Evolutionary conservation across 1,140 invertebrate species (phyloP).

Genomic region (Matsumurasca onukii): DNA sequence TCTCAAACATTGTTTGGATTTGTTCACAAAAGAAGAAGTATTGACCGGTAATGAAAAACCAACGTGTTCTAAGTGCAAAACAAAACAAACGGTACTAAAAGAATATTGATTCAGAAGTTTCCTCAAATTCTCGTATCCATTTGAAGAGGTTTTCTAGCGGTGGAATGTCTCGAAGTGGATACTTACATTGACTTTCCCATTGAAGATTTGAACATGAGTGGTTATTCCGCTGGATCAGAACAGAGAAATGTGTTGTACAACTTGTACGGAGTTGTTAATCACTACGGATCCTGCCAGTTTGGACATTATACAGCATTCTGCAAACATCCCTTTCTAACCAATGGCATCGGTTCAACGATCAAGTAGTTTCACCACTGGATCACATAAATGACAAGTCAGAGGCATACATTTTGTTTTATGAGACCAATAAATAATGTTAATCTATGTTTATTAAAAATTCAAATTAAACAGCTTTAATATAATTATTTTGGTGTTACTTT

Average conservation of each 20-base stretch:
- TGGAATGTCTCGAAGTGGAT: constrained; percentile 81
- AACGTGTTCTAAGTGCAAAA: constrained; percentile 89
- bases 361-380: constrained; percentile 67
- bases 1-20: constrained; percentile 83
- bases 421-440: no score
- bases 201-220: constrained; percentile 76
- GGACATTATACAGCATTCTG: constrained; percentile 95
- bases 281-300: constrained; percentile 88
- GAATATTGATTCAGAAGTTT: constrained; percentile 91
- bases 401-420: constrained; percentile 93
- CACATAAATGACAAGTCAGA: constrained; percentile 76
- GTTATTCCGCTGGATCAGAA: constrained; percentile 66
- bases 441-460: no score
- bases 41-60: constrained; percentile 94
- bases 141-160: constrained; percentile 89
- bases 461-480: no score
- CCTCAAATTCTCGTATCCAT: constrained; percentile 65
- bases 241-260: constrained; percentile 68
- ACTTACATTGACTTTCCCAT: constrained; percentile 86
- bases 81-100: constrained; percentile 86
- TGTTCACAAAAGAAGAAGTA: constrained; percentile 90
- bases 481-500: no score
- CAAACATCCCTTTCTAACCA: constrained; percentile 81
- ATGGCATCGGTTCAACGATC: constrained; percentile 95
- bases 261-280: constrained; percentile 89